phyloP scores from a whole-genome alignment of 2,888 invertebrate species.

The Neoaliturus tenellus region DNA sequence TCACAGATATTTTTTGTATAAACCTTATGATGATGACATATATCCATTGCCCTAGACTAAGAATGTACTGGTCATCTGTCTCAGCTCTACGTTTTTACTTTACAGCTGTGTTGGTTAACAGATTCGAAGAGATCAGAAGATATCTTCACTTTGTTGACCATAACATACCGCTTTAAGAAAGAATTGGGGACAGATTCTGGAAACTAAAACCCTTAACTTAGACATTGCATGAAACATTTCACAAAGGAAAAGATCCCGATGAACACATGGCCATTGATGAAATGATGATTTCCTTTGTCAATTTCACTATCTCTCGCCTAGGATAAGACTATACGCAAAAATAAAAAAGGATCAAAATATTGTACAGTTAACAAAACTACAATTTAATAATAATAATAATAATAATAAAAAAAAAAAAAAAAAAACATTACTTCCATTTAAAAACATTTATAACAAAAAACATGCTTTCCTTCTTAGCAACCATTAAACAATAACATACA shows the following conservation, averaged over 20 bases:
- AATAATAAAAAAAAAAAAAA: no score
- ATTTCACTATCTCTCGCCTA: no score
- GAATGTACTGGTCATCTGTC: constrained; percentile 56
- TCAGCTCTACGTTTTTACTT: constrained; percentile 29
- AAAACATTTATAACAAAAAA: no score
- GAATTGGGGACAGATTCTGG: constrained; percentile 61
- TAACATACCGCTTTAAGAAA: constrained; percentile 22
- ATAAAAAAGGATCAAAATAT: no score
- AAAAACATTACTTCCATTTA: no score
- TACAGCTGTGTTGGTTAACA: constrained; percentile 47
- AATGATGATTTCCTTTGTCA: constrained; percentile 47
- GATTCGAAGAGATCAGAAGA: constrained; percentile 47
- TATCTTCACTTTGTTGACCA: constrained; percentile 43
- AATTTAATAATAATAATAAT: no score
- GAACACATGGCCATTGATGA: constrained; percentile 48
- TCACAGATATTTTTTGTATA: constrained; percentile 60
- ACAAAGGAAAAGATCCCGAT: constrained; percentile 13
- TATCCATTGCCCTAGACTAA: constrained; percentile 58
- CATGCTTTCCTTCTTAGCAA: no score
- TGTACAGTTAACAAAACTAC: no score
- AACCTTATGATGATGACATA: constrained; percentile 63
- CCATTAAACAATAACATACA: no score
- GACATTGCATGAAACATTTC: constrained; percentile 45
- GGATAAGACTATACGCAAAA: no score
- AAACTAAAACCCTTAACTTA: constrained; percentile 35